These are phyloP conservation scores for Pseudolaguvia tuberculata DNA, from an alignment of 2,113 vertebrate genomes.

Conservation along the genomic window DNA sequence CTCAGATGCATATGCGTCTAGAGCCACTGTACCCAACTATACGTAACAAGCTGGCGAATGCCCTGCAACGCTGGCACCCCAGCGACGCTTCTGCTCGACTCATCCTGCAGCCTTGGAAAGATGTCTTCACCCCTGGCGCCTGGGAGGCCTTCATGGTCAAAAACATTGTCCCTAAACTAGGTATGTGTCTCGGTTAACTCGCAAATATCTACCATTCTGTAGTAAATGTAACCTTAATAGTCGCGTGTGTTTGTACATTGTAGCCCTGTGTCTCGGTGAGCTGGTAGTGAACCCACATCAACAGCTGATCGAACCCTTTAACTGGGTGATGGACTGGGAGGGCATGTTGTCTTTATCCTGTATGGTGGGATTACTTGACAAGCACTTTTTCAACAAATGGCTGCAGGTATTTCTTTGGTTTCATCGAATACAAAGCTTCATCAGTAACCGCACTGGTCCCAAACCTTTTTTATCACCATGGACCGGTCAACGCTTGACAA, in stretches of 20 bases:
- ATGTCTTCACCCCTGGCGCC: conserved; percentile 89
- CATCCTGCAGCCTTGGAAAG: conserved; percentile 96
- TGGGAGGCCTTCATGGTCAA: conserved; percentile 99
- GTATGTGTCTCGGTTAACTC: conserved; percentile 65
- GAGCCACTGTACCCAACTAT: conserved; percentile 92
- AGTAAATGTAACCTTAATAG: neutral
- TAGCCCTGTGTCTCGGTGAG: conserved; percentile 88
- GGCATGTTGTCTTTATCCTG: conserved; percentile 94
- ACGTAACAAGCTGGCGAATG: conserved; percentile 87
- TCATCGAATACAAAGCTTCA: neutral
- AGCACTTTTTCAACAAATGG: conserved; percentile 98
- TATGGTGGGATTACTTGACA: conserved; percentile 87
- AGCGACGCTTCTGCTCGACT: conserved; percentile 91
- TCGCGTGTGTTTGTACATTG: conserved; percentile 1
- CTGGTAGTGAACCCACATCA: conserved; percentile 94
- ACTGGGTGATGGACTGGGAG: conserved; percentile 97
- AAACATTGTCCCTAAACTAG: conserved; percentile 94
- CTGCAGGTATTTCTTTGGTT: conserved; percentile 75
- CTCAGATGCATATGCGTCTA: conserved; percentile 82
- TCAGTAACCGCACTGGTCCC: too few relatives aligned
- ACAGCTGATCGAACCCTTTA: conserved; percentile 95
- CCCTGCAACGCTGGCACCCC: conserved; percentile 95
- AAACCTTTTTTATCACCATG: too few relatives aligned
- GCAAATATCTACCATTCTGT: too few relatives aligned
- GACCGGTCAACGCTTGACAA: too few relatives aligned